phyloP scores from a whole-genome alignment of 2,797 vertebrate genomes.

The Lepilemur septentrionalis region DNA sequence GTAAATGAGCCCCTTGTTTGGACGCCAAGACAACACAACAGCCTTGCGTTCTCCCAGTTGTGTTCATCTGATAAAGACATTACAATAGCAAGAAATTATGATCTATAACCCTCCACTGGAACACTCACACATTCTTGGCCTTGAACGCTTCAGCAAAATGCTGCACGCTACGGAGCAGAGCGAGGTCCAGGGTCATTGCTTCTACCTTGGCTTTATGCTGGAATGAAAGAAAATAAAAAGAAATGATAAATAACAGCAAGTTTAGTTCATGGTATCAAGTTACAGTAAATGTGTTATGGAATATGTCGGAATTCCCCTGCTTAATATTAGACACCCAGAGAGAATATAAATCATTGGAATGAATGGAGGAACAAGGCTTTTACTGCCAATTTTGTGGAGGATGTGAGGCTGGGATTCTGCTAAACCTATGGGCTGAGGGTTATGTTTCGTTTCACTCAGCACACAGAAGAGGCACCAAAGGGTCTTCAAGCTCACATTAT shows the following conservation, averaged over 20 bases:
- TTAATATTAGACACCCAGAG: slow-evolving; percentile 84
- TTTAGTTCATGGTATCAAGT: slow-evolving; percentile 79
- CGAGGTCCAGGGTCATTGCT: slow-evolving; percentile 95
- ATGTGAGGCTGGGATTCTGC: slow-evolving; percentile 70
- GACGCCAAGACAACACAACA: slow-evolving; percentile 38
- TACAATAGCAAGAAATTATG: slow-evolving; percentile 72
- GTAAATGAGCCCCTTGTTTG: slow-evolving; percentile 56
- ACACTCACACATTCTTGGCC: slow-evolving; percentile 95
- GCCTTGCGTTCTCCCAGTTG: slow-evolving; percentile 46
- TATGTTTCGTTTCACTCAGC: slow-evolving; percentile 36
- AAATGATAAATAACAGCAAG: slow-evolving; percentile 85
- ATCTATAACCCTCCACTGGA: slow-evolving; percentile 61
- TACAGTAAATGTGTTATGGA: slow-evolving; percentile 82
- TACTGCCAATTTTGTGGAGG: slow-evolving; percentile 79
- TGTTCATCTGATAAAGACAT: slow-evolving; percentile 82
- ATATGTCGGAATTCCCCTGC: slow-evolving; percentile 82
- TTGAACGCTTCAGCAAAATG: slow-evolving; percentile 94
- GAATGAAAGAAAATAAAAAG: slow-evolving; percentile 82
- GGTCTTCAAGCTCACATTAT: neutral
- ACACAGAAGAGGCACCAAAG: slow-evolving; percentile 23
- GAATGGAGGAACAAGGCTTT: slow-evolving; percentile 71
- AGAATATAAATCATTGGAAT: slow-evolving; percentile 82
- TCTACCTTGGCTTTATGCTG: slow-evolving; percentile 98
- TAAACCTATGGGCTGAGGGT: slow-evolving; percentile 50
- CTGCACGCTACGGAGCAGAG: slow-evolving; percentile 92